Conservation (phyloP, 37 sponge, comb jelly and placozoan genomes). For the Bolinopsis microptera region DNA sequence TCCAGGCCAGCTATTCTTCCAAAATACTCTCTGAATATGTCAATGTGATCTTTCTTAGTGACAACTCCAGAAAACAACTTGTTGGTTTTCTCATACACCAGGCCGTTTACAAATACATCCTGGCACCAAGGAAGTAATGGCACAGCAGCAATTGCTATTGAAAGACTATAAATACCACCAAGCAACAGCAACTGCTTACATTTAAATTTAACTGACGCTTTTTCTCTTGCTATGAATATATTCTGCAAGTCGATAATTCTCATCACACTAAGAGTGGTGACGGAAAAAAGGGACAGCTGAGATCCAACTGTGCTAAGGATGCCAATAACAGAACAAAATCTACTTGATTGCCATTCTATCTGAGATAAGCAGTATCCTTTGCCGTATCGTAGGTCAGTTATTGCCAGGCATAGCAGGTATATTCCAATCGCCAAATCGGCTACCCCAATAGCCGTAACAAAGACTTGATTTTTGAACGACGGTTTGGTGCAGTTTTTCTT, state of each 20-base stretch:
- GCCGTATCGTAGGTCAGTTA: neutral
- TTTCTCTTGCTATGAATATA: neutral
- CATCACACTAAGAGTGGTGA: neutral
- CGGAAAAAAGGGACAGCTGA: conserved; percentile 17
- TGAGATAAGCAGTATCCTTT: neutral
- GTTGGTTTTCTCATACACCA: neutral
- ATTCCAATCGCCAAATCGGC: neutral
- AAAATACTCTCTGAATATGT: neutral
- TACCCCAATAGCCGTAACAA: neutral
- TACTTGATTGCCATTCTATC: neutral
- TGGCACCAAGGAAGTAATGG: neutral
- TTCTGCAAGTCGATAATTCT: neutral
- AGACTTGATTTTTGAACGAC: neutral
- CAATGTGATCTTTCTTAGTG: neutral
- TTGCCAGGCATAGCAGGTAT: neutral
- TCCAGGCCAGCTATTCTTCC: neutral
- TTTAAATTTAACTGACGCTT: neutral
- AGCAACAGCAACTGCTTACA: neutral
- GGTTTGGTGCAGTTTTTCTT: neutral
- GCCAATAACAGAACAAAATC: neutral
- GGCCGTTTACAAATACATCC: neutral
- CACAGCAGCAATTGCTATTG: neutral
- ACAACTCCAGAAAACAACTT: neutral
- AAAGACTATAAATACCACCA: neutral
- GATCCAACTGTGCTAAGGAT: conserved; percentile 4